Base-by-base conservation (phyloP, 1,140 invertebrate genomes). In the Nilaparvata lugens region DNA sequence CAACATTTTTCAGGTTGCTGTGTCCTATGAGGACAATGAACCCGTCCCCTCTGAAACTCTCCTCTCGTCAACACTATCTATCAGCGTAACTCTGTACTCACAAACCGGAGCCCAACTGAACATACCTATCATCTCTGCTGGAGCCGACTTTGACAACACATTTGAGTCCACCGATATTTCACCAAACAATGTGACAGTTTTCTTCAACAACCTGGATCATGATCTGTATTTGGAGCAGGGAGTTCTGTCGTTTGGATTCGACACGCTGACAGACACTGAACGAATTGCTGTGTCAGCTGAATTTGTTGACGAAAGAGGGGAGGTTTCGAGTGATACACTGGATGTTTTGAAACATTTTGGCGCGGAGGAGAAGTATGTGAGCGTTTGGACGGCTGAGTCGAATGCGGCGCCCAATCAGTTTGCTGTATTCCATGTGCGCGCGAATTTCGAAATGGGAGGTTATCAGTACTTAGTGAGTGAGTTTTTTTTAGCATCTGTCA, bases 381-480 rank as follows among this genome's bases (percentile, higher is more conserved):
- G 68, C 25, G 69, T 79, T 1, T 67, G 68, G 48, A 72, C 75
- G 2, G 74, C 69, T 56, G 73, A 72, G 21, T 55, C 55, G 5
- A 61, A 69, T 24, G 69, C 71, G 11, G 58, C 61, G 11, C 69
- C 75, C 5, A 75, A 73, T 19, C 72, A 80, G 66, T 79, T 74
- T 68, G 76, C 72, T 0, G 68, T 78, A 23, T 71, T 80, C 59
- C 78, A 79, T 64, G 73, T 79, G 0, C 70, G 71, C 56, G 64
- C 71, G 2, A 78, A 77, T 64, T 79, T 78, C 62, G 58, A 65
- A 48, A 65, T 77, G 31, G 65, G 74, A 9, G 67, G 66, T 14
- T 79, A 78, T 65, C 64, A 74, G 64, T 79, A 76, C 66, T 52
- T 79, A 70, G 77, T 79, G 70, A 71, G 70, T 67, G 54, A 62